A percentile compares a stretch with the other conserved stretches of the same genome.
These are phyloP conservation scores for Temnothorax ravouxi DNA, from an alignment of 2,888 invertebrate species.

Conservation along the genomic window DNA sequence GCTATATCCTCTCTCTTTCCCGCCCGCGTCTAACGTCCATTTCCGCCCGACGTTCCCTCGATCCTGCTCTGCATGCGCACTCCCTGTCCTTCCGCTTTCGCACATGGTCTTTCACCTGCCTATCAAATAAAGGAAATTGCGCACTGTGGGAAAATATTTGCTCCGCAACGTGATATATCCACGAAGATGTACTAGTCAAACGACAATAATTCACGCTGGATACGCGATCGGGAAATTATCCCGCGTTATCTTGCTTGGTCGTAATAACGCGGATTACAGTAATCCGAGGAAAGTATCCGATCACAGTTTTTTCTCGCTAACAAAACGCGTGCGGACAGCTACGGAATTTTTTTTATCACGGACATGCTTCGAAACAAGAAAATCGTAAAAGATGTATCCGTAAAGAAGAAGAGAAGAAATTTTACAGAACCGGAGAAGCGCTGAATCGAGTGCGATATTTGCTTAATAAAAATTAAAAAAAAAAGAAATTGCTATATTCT, in stretches of 20 bases:
- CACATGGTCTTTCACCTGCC: conserved; percentile 41
- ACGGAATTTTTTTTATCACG: background rate
- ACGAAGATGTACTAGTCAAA: conserved; percentile 24
- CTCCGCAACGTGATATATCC: conserved; percentile 24
- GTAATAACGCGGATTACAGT: conserved; percentile 13
- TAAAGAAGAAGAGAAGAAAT: background rate
- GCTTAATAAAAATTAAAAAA: conserved; percentile 13
- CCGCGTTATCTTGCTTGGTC: background rate
- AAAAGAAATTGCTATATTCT: background rate
- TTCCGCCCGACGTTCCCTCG: conserved; percentile 23
- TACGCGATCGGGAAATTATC: conserved; percentile 32
- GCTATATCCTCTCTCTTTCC: background rate
- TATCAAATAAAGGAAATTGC: conserved; percentile 55
- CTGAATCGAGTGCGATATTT: background rate
- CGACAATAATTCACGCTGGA: conserved; percentile 36
- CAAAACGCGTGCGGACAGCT: background rate
- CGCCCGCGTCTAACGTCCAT: conserved; percentile 8
- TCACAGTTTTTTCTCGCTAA: background rate
- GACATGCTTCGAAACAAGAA: background rate
- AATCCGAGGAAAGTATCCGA: background rate
- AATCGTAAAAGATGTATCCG: background rate
- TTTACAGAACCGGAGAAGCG: background rate
- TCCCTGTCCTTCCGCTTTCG: conserved; percentile 6
- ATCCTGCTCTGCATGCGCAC: conserved; percentile 17
- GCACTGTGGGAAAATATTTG: conserved; percentile 41